A percentile compares a stretch with the other conserved stretches of the same genome.
phyloP scores from a whole-genome alignment of 2,888 invertebrate species.

The Operophtera brumata region DNA sequence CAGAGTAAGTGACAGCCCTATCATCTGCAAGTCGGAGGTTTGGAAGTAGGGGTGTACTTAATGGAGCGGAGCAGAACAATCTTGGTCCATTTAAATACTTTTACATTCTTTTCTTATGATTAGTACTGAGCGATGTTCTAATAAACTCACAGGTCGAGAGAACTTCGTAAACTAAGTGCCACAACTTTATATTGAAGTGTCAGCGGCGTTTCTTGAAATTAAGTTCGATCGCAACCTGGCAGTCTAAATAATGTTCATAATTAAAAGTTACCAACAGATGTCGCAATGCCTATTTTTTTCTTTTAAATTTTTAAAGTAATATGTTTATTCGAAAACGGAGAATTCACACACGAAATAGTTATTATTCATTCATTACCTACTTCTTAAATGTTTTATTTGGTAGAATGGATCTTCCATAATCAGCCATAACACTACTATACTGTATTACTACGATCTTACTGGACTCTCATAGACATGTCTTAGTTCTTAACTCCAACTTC shows the following conservation, averaged over 20 bases:
- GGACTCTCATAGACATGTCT: too few species aligned
- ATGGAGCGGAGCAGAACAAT: neutral
- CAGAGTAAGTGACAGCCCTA: too few species aligned
- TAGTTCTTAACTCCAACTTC: neutral
- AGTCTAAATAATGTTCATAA: slow-evolving; percentile 17
- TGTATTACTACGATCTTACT: too few species aligned
- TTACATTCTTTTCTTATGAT: neutral
- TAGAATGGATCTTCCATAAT: too few species aligned
- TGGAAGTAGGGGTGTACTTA: too few species aligned
- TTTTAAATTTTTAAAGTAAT: neutral
- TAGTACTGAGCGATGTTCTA: slow-evolving; percentile 5
- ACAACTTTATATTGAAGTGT: slow-evolving; percentile 21
- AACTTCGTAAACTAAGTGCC: slow-evolving; percentile 5
- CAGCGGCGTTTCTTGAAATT: slow-evolving; percentile 10
- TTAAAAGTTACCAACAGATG: slow-evolving; percentile 14
- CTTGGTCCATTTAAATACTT: slow-evolving; percentile 2
- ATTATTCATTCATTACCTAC: too few species aligned
- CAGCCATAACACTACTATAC: too few species aligned
- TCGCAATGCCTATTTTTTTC: neutral
- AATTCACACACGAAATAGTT: too few species aligned
- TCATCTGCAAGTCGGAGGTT: too few species aligned
- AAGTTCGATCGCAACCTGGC: slow-evolving; percentile 13
- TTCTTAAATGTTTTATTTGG: too few species aligned
- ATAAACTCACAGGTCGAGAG: slow-evolving; percentile 3
- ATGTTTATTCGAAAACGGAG: too few species aligned